These are phyloP conservation scores for Eidolon dupreanum DNA, from an alignment of 2,797 vertebrate genomes.

Conservation along the genomic window DNA sequence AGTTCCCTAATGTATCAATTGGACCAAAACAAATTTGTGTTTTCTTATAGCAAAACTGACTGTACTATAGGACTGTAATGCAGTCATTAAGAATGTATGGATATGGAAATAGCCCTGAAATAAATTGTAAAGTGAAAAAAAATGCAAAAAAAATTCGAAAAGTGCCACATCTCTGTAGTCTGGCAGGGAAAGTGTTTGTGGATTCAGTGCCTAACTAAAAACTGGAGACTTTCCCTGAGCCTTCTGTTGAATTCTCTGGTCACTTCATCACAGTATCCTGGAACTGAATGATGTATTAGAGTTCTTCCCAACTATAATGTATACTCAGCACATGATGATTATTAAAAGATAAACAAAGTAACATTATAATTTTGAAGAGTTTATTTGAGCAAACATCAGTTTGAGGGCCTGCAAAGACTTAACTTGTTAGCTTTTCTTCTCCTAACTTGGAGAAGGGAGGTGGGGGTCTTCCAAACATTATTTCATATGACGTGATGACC, in stretches of 20 bases:
- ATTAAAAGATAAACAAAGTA: background rate
- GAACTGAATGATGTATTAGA: background rate
- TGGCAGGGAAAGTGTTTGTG: background rate
- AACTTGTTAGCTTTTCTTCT: too few relatives aligned
- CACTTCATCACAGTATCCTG: background rate
- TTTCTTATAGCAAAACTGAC: background rate
- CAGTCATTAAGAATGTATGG: background rate
- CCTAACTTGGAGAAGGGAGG: too few relatives aligned
- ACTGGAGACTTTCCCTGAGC: background rate
- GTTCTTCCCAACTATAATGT: background rate
- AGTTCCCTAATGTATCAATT: background rate
- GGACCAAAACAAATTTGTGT: background rate
- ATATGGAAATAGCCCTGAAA: background rate
- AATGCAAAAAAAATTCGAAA: background rate
- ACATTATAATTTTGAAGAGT: background rate
- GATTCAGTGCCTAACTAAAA: background rate
- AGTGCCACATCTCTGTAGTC: background rate
- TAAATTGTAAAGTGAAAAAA: background rate
- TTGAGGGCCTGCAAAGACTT: background rate
- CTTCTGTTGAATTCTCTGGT: background rate
- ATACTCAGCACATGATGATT: background rate
- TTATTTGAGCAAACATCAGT: background rate
- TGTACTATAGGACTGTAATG: background rate
- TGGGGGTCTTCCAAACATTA: too few relatives aligned
- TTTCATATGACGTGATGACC: too few relatives aligned